Percentiles rank a stretch among this genome's conserved stretches.
These are phyloP conservation scores for Epirrita christyi DNA, from an alignment of 2,888 invertebrate species.

Conservation along the genomic window DNA sequence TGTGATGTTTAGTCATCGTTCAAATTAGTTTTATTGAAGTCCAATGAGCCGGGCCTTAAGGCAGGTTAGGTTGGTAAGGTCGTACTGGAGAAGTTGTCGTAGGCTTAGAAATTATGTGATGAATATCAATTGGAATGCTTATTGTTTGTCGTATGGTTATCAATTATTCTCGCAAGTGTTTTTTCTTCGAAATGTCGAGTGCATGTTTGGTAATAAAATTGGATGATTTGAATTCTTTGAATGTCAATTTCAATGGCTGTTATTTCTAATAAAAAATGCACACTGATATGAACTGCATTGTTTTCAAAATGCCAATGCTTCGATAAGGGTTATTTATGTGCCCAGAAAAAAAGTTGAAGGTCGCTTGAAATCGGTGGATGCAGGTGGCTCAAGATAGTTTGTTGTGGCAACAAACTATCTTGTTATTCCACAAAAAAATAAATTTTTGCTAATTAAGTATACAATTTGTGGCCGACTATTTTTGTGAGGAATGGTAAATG, in stretches of 20 bases:
- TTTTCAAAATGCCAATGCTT: too few species aligned
- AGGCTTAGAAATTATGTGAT: conserved; percentile 57
- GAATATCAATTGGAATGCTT: conserved; percentile 30
- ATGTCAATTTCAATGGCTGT: not conserved
- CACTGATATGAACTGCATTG: too few species aligned
- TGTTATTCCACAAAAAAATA: too few species aligned
- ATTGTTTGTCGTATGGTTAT: conserved; percentile 7
- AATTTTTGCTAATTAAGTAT: too few species aligned
- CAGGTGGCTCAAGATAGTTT: too few species aligned
- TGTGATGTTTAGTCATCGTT: conserved; percentile 63
- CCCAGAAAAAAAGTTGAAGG: too few species aligned
- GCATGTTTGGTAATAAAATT: not conserved
- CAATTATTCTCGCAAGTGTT: not conserved
- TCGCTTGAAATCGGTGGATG: too few species aligned
- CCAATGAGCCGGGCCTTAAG: conserved; percentile 75
- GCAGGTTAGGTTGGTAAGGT: conserved; percentile 81
- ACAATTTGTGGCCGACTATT: too few species aligned
- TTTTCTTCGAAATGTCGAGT: not conserved
- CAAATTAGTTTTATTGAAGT: conserved; percentile 68
- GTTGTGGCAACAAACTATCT: too few species aligned
- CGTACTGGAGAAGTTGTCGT: conserved; percentile 62
- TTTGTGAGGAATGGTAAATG: too few species aligned
- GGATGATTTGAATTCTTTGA: not conserved
- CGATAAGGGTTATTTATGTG: too few species aligned
- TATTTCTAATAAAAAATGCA: too few species aligned